Evolutionary conservation across 2,113 vertebrate species (phyloP).

Genomic region (Saiga tatarica): DNA sequence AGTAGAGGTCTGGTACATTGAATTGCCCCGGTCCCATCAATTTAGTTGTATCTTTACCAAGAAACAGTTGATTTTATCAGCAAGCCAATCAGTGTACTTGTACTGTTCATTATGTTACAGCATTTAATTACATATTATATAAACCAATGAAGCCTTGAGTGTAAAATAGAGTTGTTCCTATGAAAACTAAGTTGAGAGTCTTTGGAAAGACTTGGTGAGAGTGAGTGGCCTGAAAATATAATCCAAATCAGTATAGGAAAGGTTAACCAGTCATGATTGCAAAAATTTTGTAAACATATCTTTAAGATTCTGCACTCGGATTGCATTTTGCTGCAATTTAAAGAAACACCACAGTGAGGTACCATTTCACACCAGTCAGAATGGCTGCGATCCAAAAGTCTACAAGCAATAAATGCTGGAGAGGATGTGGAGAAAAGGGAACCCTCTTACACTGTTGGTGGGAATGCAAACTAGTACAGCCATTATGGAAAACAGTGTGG

Average conservation of each 20-base stretch:
- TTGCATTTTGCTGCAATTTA: neutral
- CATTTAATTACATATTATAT: neutral
- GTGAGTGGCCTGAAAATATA: neutral
- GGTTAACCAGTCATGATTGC: neutral
- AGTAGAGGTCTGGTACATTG: neutral
- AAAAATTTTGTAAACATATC: neutral
- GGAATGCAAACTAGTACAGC: too few relatives aligned
- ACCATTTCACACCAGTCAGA: too few relatives aligned
- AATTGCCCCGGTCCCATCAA: neutral
- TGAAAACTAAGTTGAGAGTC: neutral
- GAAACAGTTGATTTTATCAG: neutral
- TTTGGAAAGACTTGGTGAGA: neutral
- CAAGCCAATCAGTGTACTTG: neutral
- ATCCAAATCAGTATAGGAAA: neutral
- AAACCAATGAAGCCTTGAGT: neutral
- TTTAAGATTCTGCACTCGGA: neutral
- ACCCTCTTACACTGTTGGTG: too few relatives aligned
- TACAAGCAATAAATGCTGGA: too few relatives aligned
- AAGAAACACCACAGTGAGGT: too few relatives aligned
- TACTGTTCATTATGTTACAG: neutral
- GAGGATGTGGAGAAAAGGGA: too few relatives aligned
- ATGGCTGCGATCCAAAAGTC: too few relatives aligned
- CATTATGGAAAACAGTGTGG: too few relatives aligned
- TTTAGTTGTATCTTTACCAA: neutral
- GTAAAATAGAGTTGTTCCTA: neutral